Evolutionary conservation across 2,888 invertebrate species (phyloP), one percentile per base, ranked within the genome.

Genomic region (Kryphioiulus occultus): DNA sequence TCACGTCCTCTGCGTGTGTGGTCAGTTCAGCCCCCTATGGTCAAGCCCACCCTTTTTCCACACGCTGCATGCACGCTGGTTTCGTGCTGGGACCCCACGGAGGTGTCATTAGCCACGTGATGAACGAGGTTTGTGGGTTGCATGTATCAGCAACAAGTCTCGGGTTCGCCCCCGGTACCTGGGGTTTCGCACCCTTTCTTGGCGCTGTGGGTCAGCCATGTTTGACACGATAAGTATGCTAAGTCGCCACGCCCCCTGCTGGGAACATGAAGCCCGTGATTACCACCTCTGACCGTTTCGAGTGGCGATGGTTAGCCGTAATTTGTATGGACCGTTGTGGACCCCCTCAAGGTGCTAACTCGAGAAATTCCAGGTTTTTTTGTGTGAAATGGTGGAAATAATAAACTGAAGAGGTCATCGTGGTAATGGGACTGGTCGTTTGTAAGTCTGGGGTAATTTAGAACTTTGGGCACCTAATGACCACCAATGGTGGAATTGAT

Each of bases 261-360:
- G 86, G 12, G 86, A 86, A 47, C 53, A 86, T 86, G 32, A 47
- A 44, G 39, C 85, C 42, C 44, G 47, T 85, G 84, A 84, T 84
- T 84, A 84, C 59, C 84, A 84, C 42, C 47, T 47, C 86, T 59
- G 59, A 59, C 19, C 19, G 5, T 59, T 19, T 59, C 19, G 22
- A 59, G 59, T 59, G 91, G 91, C 82, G 91, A 59, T 59, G 59
- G 59, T 59, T 59, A 59, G 59, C 59, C 59, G 59, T 59, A 59
- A 59, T 59, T 59, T 59, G 22, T 59, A 59, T 59, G 19, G 7
- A 5, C 59, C 19, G 59, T 22, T 22, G 59, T 4, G 59, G 59
- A 59, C 59, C 59, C 59, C 59, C 59, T 59, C 22, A 22, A 59
- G 59, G 59, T 59, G 59, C 59, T 59, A 59, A 59, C 59, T 59